These are phyloP conservation scores for Macaria notata DNA, from an alignment of 2,888 invertebrate species.

Conservation along the genomic window DNA sequence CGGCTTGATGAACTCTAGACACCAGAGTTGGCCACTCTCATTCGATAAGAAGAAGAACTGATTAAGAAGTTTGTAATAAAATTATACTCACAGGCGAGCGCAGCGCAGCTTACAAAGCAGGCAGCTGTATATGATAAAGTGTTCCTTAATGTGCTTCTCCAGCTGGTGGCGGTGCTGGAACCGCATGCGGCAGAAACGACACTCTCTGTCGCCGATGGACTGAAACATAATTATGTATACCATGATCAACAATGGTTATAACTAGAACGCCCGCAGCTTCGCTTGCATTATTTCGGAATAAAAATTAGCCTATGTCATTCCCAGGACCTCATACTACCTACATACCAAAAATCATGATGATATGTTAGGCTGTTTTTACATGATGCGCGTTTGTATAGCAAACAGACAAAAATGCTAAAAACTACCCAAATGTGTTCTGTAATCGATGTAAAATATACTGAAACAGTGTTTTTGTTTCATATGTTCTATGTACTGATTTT, in stretches of 20 bases:
- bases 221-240: constrained; percentile 31
- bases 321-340: too few relatives aligned
- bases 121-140: constrained; percentile 54
- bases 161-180: constrained; percentile 55
- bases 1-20: too few relatives aligned
- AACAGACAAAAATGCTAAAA: background rate
- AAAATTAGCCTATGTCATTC: too few relatives aligned
- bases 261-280: too few relatives aligned
- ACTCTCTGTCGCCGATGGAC: constrained; percentile 56
- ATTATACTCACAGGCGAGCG: constrained; percentile 57
- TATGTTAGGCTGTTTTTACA: background rate
- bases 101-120: constrained; percentile 61
- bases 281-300: too few relatives aligned
- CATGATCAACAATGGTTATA: background rate
- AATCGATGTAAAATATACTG: background rate
- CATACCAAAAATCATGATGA: too few relatives aligned
- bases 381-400: background rate
- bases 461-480: background rate
- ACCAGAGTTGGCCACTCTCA: too few relatives aligned
- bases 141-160: constrained; percentile 49
- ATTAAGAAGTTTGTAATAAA: too few relatives aligned
- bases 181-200: constrained; percentile 66
- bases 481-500: background rate
- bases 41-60: too few relatives aligned
- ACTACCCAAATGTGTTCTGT: too few relatives aligned